Evolutionary conservation across 2,113 vertebrate species (phyloP).

Genomic region (Galbula dea): DNA sequence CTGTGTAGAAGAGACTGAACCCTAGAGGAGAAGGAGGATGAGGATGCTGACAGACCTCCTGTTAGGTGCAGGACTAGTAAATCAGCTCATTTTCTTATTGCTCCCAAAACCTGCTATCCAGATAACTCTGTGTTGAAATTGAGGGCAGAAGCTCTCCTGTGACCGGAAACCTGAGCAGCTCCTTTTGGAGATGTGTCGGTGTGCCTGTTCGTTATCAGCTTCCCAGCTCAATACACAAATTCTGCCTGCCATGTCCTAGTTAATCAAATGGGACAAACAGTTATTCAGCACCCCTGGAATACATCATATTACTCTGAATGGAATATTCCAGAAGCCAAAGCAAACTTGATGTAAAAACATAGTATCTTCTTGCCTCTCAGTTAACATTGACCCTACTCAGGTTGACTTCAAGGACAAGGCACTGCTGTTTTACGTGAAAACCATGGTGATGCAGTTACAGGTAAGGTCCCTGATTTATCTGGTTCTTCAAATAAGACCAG

Average conservation of each 20-base stretch:
- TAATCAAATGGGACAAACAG: neutral
- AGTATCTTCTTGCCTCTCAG: neutral
- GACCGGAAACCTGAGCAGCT: neutral
- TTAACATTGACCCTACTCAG: neutral
- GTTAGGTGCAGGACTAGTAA: neutral
- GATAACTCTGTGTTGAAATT: neutral
- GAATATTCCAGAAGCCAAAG: neutral
- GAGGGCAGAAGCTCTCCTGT: neutral
- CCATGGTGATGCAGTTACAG: neutral
- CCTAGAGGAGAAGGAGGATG: neutral
- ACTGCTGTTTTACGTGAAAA: neutral
- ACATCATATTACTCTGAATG: accelerated
- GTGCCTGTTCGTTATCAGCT: neutral
- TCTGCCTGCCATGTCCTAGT: neutral
- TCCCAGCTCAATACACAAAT: neutral
- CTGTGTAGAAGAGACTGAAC: neutral
- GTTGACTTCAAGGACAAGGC: neutral
- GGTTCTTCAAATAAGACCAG: neutral
- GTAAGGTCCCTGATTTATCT: neutral
- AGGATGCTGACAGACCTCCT: neutral
- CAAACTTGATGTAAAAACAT: neutral
- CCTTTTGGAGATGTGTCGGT: neutral
- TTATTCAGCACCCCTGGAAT: neutral
- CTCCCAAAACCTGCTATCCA: neutral
- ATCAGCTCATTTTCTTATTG: neutral